Conservation (phyloP, 2,888 invertebrate species). For the Heteromurus nitidus region DNA sequence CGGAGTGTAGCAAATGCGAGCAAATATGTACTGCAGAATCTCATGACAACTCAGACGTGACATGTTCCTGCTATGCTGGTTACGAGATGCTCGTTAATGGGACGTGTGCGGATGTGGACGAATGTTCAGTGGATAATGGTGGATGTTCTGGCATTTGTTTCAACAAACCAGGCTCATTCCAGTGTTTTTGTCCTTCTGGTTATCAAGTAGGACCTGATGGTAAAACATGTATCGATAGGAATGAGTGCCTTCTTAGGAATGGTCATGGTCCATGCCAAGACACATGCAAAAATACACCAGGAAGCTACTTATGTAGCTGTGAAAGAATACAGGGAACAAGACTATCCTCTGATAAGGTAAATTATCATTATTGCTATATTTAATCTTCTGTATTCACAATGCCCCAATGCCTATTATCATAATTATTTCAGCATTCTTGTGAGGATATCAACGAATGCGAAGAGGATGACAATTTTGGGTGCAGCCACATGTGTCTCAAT, state of each 20-base stretch:
- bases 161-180: slow-evolving; percentile 79
- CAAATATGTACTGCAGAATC: slow-evolving; percentile 72
- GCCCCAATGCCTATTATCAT: not conserved
- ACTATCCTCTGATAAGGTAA: slow-evolving; percentile 77
- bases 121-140: slow-evolving; percentile 79
- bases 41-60: slow-evolving; percentile 61
- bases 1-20: slow-evolving; percentile 72
- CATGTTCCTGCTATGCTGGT: slow-evolving; percentile 73
- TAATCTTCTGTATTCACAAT: too few species aligned
- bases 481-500: slow-evolving; percentile 78
- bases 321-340: slow-evolving; percentile 79
- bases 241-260: slow-evolving; percentile 81
- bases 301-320: slow-evolving; percentile 80
- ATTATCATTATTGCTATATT: not conserved
- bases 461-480: slow-evolving; percentile 75
- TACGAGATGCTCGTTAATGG: slow-evolving; percentile 70
- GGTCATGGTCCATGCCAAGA: slow-evolving; percentile 82
- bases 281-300: slow-evolving; percentile 79
- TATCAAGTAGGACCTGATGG: slow-evolving; percentile 75
- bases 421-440: slow-evolving; percentile 74
- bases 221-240: slow-evolving; percentile 76
- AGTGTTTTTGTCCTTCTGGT: slow-evolving; percentile 77
- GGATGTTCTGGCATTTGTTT: slow-evolving; percentile 82
- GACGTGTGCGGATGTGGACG: slow-evolving; percentile 75
- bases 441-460: slow-evolving; percentile 78